phyloP scores from a whole-genome alignment of 2,888 invertebrate species.

The Meghimatium bilineatum region DNA sequence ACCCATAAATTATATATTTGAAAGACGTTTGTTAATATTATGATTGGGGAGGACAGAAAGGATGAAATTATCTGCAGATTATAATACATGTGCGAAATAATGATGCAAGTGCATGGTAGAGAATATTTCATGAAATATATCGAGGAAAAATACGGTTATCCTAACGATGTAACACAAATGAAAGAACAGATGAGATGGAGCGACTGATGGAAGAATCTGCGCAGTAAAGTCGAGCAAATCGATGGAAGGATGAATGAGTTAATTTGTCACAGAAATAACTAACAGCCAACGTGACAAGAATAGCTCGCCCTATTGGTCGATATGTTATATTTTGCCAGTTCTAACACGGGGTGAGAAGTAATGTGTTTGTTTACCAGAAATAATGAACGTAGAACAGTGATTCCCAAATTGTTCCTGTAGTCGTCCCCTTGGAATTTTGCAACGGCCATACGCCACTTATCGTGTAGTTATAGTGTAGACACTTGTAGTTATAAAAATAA shows the following conservation, averaged over 20 bases:
- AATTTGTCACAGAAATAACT: not conserved
- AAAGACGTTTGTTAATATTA: not conserved
- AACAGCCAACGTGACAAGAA: not conserved
- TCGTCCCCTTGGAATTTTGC: too few species aligned
- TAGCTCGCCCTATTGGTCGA: not conserved
- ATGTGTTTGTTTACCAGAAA: not conserved
- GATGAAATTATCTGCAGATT: not conserved
- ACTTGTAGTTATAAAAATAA: too few species aligned
- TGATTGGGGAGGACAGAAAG: not conserved
- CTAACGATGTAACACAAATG: not conserved
- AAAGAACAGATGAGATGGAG: not conserved
- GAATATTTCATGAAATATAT: too few species aligned
- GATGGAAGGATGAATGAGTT: not conserved
- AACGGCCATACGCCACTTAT: too few species aligned
- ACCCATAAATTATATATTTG: not conserved
- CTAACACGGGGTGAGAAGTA: not conserved
- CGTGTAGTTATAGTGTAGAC: too few species aligned
- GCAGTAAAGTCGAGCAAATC: not conserved
- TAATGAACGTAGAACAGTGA: not conserved
- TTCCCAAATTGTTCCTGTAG: too few species aligned
- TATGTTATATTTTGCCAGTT: not conserved
- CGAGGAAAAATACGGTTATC: too few species aligned
- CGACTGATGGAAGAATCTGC: not conserved
- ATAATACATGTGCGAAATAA: not conserved
- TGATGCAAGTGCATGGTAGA: too few species aligned